phyloP scores from a whole-genome alignment of 2,113 vertebrate genomes.

The Notothenia coriiceps region DNA sequence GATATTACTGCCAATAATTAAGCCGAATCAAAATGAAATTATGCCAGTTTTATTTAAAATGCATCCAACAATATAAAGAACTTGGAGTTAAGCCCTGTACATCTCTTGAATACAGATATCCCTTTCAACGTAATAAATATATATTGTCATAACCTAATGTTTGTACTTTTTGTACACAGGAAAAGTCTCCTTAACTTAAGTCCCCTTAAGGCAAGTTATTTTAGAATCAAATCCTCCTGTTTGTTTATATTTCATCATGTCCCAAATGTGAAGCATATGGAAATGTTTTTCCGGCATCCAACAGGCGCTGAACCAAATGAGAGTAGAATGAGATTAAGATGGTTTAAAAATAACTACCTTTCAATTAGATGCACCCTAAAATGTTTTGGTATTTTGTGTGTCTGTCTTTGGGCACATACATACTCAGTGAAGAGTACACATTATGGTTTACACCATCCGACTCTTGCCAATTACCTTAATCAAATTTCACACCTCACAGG shows the following conservation, averaged over 20 bases:
- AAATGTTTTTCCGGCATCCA: constrained; percentile 10
- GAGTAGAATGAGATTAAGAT: constrained; percentile 9
- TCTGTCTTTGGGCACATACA: constrained; percentile 38
- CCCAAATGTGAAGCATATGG: neutral
- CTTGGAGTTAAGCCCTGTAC: neutral
- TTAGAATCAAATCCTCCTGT: neutral
- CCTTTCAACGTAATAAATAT: neutral
- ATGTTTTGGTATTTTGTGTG: neutral
- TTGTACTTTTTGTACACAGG: neutral
- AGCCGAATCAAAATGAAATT: neutral
- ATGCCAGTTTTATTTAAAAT: neutral
- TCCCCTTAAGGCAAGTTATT: neutral
- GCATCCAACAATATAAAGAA: neutral
- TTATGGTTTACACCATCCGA: constrained; percentile 55
- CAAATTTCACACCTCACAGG: constrained; percentile 71
- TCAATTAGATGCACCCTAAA: constrained; percentile 8
- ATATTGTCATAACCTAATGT: neutral
- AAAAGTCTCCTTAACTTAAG: neutral
- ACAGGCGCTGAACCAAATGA: neutral
- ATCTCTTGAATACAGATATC: constrained; percentile 13
- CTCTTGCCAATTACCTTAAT: constrained; percentile 76
- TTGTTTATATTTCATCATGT: constrained; percentile 19
- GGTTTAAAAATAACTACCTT: constrained; percentile 40
- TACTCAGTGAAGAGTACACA: constrained; percentile 29
- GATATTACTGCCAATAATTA: constrained; percentile 12